Conservation (phyloP, 2,797 vertebrate genomes). For the Cossypha heuglini region DNA sequence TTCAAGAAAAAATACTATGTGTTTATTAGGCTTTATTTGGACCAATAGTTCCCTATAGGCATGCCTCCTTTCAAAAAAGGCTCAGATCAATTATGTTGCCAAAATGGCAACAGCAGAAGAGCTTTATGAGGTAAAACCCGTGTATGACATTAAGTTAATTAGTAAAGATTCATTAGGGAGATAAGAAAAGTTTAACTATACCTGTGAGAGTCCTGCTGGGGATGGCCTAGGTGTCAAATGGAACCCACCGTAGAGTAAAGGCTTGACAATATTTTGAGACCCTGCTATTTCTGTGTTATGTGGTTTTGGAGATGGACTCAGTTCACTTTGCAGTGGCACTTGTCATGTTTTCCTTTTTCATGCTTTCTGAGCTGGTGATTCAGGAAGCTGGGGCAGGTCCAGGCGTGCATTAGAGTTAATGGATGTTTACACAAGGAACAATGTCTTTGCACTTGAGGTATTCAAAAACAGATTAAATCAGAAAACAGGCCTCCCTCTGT, state of each 20-base stretch:
- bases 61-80: background rate
- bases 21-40: background rate
- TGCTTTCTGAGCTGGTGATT: background rate
- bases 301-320: background rate
- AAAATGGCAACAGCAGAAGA: background rate
- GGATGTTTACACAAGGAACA: constrained; percentile 30
- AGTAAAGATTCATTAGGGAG: background rate
- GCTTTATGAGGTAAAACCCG: background rate
- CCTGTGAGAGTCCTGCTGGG: background rate
- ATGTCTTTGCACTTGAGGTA: constrained; percentile 29
- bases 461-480: constrained; percentile 21
- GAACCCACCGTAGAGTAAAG: background rate
- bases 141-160: background rate
- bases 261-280: background rate
- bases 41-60: background rate
- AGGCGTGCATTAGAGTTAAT: constrained; percentile 19
- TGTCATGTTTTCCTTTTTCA: constrained; percentile 20
- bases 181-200: background rate
- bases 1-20: background rate
- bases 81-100: background rate
- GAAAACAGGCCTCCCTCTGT: background rate
- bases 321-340: background rate
- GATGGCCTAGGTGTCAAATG: background rate
- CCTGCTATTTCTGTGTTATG: background rate
- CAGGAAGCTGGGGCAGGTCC: constrained; percentile 16